Evolutionary conservation across 2,113 vertebrate genomes (phyloP).

Genomic region (Chionomys nivalis): DNA sequence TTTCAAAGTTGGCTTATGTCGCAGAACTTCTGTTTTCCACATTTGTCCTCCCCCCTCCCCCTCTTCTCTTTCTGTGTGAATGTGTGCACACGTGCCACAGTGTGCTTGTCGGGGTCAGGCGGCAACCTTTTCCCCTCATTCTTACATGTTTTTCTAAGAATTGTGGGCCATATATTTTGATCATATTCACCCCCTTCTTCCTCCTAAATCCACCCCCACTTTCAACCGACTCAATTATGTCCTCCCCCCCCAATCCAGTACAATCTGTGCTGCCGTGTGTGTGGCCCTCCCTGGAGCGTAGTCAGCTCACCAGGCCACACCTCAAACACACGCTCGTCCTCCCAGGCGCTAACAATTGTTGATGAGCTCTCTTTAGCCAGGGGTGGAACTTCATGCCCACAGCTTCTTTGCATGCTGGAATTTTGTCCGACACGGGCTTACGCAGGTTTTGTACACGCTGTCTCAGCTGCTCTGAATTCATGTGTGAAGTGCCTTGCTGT

Average conservation of each 20-base stretch:
- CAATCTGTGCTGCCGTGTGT: not conserved
- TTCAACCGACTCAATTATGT: not conserved
- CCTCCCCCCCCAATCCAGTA: not conserved
- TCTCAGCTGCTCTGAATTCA: not conserved
- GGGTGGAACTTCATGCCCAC: not conserved
- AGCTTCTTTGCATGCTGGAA: not conserved
- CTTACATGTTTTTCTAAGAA: not conserved
- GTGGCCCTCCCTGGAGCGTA: not conserved
- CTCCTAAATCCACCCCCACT: not conserved
- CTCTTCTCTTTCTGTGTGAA: not conserved
- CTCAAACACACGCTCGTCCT: not conserved
- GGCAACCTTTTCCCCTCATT: too few relatives aligned
- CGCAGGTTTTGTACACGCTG: not conserved
- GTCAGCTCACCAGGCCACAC: not conserved
- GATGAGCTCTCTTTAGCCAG: not conserved
- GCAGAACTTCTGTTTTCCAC: not conserved
- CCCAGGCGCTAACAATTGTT: too few relatives aligned
- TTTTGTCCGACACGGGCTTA: not conserved
- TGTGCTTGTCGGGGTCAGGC: not conserved
- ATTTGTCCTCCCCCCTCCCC: not conserved
- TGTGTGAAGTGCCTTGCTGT: not conserved
- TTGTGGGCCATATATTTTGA: not conserved
- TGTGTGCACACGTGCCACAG: not conserved
- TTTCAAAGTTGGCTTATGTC: not conserved
- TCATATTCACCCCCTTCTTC: not conserved